Conservation (phyloP, 2,113 vertebrate species). For the Calonectris borealis region DNA sequence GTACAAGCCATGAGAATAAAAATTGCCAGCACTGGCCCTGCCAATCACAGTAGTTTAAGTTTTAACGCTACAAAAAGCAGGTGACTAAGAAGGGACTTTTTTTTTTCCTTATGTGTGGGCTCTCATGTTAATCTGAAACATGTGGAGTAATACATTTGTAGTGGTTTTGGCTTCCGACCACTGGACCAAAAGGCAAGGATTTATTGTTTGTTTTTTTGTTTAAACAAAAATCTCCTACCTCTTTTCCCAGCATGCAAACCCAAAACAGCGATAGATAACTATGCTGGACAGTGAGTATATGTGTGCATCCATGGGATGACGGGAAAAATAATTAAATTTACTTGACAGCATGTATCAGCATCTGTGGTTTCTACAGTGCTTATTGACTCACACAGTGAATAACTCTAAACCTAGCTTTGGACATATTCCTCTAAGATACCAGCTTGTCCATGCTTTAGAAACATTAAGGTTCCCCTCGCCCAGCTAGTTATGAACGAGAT, state of each 20-base stretch:
- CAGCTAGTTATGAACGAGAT: neutral
- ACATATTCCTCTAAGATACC: neutral
- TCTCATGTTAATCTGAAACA: neutral
- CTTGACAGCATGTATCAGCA: neutral
- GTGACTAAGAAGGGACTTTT: neutral
- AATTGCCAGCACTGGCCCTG: neutral
- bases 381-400: neutral
- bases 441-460: neutral
- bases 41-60: neutral
- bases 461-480: neutral
- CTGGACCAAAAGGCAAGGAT: neutral
- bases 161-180: neutral
- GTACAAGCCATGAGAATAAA: neutral
- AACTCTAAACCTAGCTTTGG: neutral
- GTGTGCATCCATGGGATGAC: neutral
- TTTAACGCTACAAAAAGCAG: neutral
- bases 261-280: neutral
- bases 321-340: neutral
- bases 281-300: neutral
- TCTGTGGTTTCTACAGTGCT: neutral
- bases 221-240: neutral
- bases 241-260: neutral
- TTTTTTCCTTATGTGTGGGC: neutral
- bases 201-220: neutral
- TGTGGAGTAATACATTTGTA: neutral